A percentile compares a stretch with the other conserved stretches of the same genome.
These are phyloP conservation scores for Drosophila parabipectinata DNA, from an alignment of 1,140 invertebrate genomes.

Conservation along the genomic window DNA sequence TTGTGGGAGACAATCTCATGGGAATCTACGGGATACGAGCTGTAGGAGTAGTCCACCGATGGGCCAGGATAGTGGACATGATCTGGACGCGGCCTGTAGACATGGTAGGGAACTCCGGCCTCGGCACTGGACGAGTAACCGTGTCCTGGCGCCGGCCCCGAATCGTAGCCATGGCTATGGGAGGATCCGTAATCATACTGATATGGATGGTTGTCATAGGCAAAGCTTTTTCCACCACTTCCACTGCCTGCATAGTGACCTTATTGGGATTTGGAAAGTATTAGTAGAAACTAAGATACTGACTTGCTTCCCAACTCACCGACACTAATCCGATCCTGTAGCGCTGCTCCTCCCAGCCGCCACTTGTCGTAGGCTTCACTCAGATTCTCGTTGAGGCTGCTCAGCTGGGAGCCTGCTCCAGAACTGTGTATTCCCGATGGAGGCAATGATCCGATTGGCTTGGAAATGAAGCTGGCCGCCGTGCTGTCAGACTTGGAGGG, in stretches of 20 bases:
- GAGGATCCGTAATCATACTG: slow-evolving; percentile 57
- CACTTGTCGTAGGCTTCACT: slow-evolving; percentile 73
- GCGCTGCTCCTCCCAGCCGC: slow-evolving; percentile 31
- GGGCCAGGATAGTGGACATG: slow-evolving; percentile 50
- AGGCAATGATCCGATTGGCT: slow-evolving; percentile 32
- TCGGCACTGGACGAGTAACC: slow-evolving; percentile 49
- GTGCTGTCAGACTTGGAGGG: slow-evolving; percentile 31
- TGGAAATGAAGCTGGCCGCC: slow-evolving; percentile 49
- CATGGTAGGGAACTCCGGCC: slow-evolving; percentile 67
- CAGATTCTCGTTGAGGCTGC: slow-evolving; percentile 52
- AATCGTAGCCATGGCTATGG: slow-evolving; percentile 45
- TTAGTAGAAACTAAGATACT: neutral
- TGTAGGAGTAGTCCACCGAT: slow-evolving; percentile 68
- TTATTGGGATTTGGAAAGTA: slow-evolving; percentile 2
- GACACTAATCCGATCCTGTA: slow-evolving; percentile 73
- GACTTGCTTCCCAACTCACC: slow-evolving; percentile 47
- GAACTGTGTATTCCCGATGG: neutral
- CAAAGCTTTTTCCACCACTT: slow-evolving; percentile 45
- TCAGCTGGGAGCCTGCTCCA: slow-evolving; percentile 20
- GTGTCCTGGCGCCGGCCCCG: slow-evolving; percentile 37
- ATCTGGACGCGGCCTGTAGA: slow-evolving; percentile 57
- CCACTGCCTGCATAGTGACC: slow-evolving; percentile 49
- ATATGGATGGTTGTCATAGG: slow-evolving; percentile 48
- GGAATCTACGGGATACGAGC: slow-evolving; percentile 40
- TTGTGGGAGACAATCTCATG: slow-evolving; percentile 73